Evolutionary conservation across 2,888 invertebrate genomes (phyloP), one percentile per base, ranked within the genome.

Genomic region (Panzeria rudis): DNA sequence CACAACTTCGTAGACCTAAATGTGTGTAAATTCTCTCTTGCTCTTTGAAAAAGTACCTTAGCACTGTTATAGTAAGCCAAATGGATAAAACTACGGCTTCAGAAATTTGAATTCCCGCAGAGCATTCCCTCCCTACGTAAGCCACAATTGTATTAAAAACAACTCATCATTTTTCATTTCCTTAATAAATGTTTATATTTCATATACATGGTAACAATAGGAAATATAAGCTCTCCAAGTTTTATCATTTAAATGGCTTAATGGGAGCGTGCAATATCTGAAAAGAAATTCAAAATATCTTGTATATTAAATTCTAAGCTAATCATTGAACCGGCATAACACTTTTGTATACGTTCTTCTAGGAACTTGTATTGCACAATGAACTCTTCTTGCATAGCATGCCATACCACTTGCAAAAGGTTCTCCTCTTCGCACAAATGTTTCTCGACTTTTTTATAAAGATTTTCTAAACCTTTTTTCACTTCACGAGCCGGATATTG

Each of bases 331-430:
- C 97, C 98, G 15, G 98, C 98, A 94, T 99, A 99, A 93, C 99
- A 99, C 88, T 97, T 95, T 89, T 97, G 97, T 90, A 99, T 97
- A 88, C 98, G 94, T 88, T 97, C 97, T 93, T 98, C 98, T 88
- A 99, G 95, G 89, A 96, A 95, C 92, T 97, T 97, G 93, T 99
- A 98, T 92, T 99, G 99, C 88, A 97, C 96, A 89, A 99, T 97
- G 93, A 99, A 99, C 94, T 99, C 99, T 92, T 99, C 98, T 94
- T 99, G 99, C 99, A 99, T 99, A 89, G 98, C 97, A 91, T 98
- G 95, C 99, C 99, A 99, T 80, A 99, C 99, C 69, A 99, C 99
- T 95, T 97, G 93, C 89, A 98, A 94, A 86, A 98, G 94, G 90
- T 98, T 98, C 92, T 97, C 97, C 93, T 98, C 97, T 93, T 98